Conservation (phyloP, 2,797 vertebrate species). For the Myotis pilosus region DNA sequence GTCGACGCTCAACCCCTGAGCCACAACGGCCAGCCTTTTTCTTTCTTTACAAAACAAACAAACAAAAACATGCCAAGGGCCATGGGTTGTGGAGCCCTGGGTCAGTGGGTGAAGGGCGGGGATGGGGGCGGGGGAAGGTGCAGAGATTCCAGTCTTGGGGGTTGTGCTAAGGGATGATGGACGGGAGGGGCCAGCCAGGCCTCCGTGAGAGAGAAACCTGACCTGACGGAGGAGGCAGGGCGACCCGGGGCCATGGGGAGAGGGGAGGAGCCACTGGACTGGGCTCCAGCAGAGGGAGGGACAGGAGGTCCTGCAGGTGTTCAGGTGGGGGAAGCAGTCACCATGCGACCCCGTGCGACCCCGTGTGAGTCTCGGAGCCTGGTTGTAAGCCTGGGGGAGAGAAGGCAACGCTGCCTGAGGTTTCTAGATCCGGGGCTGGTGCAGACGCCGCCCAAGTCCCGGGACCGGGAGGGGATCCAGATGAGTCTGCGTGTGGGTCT, state of each 20-base stretch:
- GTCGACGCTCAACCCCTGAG: no score
- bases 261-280: no score
- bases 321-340: background rate
- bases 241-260: no score
- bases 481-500: background rate
- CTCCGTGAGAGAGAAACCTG: rapidly evolving
- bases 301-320: rapidly evolving
- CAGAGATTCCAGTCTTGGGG: no score
- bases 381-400: background rate
- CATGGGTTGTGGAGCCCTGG: background rate
- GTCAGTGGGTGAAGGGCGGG: background rate
- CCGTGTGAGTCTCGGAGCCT: background rate
- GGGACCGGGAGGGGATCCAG: background rate
- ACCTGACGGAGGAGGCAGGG: background rate
- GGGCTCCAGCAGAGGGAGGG: background rate
- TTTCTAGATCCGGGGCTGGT: background rate
- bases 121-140: rapidly evolving
- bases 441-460: background rate
- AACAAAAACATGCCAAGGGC: background rate
- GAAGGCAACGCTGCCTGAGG: background rate
- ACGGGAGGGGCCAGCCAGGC: no score
- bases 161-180: rapidly evolving
- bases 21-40: no score
- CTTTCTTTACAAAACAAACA: background rate
- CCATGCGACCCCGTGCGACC: no score